Evolutionary conservation across 2,113 vertebrate genomes (phyloP), one percentile per base, ranked within the genome.

Genomic region (Malaclemys terrapin): DNA sequence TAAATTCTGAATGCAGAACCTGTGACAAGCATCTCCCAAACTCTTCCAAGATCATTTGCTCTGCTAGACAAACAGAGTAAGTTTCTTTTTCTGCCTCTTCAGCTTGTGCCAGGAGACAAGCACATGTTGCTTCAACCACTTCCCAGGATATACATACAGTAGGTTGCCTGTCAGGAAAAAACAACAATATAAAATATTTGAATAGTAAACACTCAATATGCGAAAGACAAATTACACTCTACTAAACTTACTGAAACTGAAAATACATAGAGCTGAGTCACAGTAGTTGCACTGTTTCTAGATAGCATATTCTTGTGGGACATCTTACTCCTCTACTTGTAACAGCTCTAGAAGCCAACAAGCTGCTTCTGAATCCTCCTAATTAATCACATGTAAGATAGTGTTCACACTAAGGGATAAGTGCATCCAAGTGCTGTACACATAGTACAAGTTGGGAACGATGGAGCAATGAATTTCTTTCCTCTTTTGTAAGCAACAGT

Each of bases 1-100:
- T 97, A n/a, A 97, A 97, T 93, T 97, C 96, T 3, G 56, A 75
- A 31, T 78, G 91, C 12, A 98, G 86, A 13, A 99, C 98, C 96
- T 98, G 98, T 2, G 96, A 91, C 75, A 99, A 92, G 93, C 98
- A 99, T 38, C 97, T 96, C 80, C 99, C 98, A 53, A 99, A 99
- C 95, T 99, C 98, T 47, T 99, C 98, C 49, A 99, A 92, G 92
- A 99, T 90, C 97, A 98, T 98, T 90, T 54, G 89, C 97, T 99
- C 98, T 10, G 98, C 98, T 90, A 98, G 79, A 94, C 86, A 17
- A 53, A 69, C 3, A 7, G 97, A 96, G 75, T 93, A 95, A 86
- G 11, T 80, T 82, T 96, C 98, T 90, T 95, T 96, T 98, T 99
- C 99, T 3, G 98, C 98, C 94, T 98, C 96, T 93, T 98, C 98